Conservation (phyloP, 2,113 vertebrate genomes). For the Microtus oregoni region DNA sequence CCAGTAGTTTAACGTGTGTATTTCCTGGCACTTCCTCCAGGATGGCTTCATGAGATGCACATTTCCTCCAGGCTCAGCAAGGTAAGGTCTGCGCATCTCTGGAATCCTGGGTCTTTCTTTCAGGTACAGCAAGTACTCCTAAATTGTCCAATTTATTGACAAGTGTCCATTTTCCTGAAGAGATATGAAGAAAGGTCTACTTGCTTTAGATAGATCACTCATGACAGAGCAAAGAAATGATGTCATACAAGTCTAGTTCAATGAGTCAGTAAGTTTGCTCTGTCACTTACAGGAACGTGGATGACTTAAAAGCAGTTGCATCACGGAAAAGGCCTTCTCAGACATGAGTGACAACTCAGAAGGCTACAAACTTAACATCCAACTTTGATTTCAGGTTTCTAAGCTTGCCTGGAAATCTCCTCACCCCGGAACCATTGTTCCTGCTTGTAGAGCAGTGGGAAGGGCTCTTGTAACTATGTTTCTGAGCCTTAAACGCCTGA, state of each 20-base stretch:
- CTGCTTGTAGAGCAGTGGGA: neutral
- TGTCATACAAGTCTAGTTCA: neutral
- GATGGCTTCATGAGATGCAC: neutral
- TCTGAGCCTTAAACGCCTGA: neutral
- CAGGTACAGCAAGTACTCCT: neutral
- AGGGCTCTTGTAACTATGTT: neutral
- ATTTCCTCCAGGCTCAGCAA: neutral
- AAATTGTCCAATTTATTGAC: neutral
- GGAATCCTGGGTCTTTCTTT: neutral
- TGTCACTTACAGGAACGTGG: neutral
- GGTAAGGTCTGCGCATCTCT: neutral
- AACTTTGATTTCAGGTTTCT: neutral
- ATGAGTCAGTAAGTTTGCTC: neutral
- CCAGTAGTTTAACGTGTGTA: neutral
- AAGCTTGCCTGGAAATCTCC: neutral
- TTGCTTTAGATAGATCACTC: neutral
- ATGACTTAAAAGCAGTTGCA: neutral
- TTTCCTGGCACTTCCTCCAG: neutral
- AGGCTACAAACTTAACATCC: neutral
- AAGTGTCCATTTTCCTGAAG: neutral
- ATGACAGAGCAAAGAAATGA: neutral
- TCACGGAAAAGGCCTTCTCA: neutral
- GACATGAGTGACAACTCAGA: neutral
- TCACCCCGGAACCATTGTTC: neutral
- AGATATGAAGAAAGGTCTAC: neutral